These are phyloP conservation scores for Sesamia inferens DNA, from an alignment of 2,888 invertebrate genomes.

Conservation along the genomic window DNA sequence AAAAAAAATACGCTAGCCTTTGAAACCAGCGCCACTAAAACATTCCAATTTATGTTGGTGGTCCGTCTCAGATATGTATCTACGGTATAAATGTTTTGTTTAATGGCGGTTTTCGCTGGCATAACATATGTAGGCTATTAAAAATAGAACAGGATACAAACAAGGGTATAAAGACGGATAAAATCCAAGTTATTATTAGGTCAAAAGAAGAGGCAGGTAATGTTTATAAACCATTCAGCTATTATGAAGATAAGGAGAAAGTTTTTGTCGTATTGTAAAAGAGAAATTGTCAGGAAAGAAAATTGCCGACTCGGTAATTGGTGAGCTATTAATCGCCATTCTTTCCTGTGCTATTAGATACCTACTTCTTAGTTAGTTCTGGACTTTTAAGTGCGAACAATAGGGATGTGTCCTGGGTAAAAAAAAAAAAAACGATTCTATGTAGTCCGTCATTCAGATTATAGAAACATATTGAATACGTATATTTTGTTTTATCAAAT, in stretches of 20 bases:
- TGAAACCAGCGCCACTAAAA: not conserved
- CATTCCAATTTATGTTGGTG: slow-evolving; percentile 23
- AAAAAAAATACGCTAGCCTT: not conserved
- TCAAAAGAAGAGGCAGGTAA: not conserved
- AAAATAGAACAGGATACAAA: slow-evolving; percentile 8
- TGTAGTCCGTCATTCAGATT: too few species aligned
- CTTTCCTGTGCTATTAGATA: slow-evolving; percentile 11
- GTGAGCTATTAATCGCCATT: slow-evolving; percentile 25
- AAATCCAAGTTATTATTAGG: slow-evolving; percentile 4
- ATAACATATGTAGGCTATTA: slow-evolving; percentile 13
- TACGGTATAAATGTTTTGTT: slow-evolving; percentile 43
- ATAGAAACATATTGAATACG: too few species aligned
- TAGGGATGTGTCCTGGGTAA: too few species aligned
- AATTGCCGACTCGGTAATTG: slow-evolving; percentile 31
- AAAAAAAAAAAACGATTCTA: too few species aligned
- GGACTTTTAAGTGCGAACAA: not conserved
- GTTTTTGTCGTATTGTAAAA: slow-evolving; percentile 31
- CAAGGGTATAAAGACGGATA: not conserved
- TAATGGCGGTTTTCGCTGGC: not conserved
- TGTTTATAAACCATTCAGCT: slow-evolving; percentile 10
- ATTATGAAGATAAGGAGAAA: slow-evolving; percentile 36
- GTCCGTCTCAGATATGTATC: slow-evolving; percentile 39
- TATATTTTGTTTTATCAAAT: too few species aligned
- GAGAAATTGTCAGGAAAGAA: slow-evolving; percentile 40
- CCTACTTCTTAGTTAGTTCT: not conserved